Evolutionary conservation across 2,113 vertebrate species (phyloP).

Genomic region (Ivindomyrus marchei): DNA sequence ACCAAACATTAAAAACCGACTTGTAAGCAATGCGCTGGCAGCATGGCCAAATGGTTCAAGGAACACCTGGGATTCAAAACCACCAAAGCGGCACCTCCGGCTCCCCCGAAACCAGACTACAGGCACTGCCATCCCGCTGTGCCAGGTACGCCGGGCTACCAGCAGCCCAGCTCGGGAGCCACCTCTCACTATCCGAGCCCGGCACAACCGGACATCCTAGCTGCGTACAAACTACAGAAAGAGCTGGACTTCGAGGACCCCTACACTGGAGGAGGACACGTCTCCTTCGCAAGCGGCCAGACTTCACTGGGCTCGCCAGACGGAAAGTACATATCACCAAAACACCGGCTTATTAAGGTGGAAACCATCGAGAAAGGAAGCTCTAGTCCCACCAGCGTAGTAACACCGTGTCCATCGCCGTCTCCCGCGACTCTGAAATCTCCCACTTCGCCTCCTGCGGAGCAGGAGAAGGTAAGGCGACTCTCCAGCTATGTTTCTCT

Average conservation of each 20-base stretch:
- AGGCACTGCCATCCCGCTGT: slow-evolving; percentile 65
- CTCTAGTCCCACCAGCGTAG: slow-evolving; percentile 53
- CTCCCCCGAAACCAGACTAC: slow-evolving; percentile 87
- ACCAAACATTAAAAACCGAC: slow-evolving; percentile 46
- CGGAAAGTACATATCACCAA: slow-evolving; percentile 79
- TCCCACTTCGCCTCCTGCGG: slow-evolving; percentile 53
- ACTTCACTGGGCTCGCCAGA: slow-evolving; percentile 60
- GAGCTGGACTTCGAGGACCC: slow-evolving; percentile 94
- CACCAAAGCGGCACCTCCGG: slow-evolving; percentile 75
- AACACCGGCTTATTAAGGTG: slow-evolving; percentile 89
- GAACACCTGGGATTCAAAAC: slow-evolving; percentile 90
- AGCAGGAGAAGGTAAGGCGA: slow-evolving; percentile 67
- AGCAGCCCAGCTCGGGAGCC: slow-evolving; percentile 49
- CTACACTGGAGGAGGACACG: slow-evolving; percentile 68
- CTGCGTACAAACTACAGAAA: slow-evolving; percentile 86
- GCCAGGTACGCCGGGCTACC: slow-evolving; percentile 53
- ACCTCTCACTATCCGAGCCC: slow-evolving; percentile 57
- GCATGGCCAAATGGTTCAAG: slow-evolving; percentile 92
- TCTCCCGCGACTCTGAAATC: slow-evolving; percentile 50
- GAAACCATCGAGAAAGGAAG: slow-evolving; percentile 70
- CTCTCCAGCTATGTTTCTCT: not conserved
- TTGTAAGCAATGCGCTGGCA: slow-evolving; percentile 75
- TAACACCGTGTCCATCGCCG: slow-evolving; percentile 46
- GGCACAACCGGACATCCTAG: slow-evolving; percentile 83
- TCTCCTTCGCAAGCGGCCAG: slow-evolving; percentile 52